These are phyloP conservation scores for Babyrousa celebensis DNA, from an alignment of 2,797 vertebrate species.

Conservation along the genomic window DNA sequence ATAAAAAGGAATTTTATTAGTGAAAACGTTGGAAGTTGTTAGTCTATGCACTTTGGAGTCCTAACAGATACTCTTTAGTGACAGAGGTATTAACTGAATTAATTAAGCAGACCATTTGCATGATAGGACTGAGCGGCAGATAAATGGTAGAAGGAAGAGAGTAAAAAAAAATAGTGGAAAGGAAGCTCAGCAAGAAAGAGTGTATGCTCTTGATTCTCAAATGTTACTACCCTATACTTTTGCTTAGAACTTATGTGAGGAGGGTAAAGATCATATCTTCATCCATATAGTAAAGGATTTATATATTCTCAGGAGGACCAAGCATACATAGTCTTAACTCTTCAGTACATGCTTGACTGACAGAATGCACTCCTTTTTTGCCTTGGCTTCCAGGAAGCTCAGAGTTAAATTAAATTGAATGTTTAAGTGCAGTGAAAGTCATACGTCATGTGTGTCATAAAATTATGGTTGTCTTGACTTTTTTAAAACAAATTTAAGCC, in stretches of 20 bases:
- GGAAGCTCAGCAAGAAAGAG: background rate
- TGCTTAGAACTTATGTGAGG: background rate
- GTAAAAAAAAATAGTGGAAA: background rate
- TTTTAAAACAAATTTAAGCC: background rate
- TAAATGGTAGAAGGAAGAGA: background rate
- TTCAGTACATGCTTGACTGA: background rate
- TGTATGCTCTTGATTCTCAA: background rate
- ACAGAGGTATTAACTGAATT: background rate
- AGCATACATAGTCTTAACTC: background rate
- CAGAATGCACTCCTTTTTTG: background rate
- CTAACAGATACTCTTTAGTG: background rate
- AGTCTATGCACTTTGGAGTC: conserved; percentile 2
- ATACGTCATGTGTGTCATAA: background rate
- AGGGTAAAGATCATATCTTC: background rate
- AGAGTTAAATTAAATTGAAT: conserved; percentile 17
- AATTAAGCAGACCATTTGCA: conserved; percentile 26
- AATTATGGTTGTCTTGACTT: conserved; percentile 42
- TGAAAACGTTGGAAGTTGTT: background rate
- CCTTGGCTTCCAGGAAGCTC: conserved; percentile 38
- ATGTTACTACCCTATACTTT: background rate
- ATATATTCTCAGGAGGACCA: background rate
- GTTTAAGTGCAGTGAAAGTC: background rate
- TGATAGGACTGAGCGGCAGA: background rate
- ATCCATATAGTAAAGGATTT: background rate
- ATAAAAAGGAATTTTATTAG: background rate